A percentile compares a stretch with the other conserved stretches of the same genome.
Evolutionary conservation across 2,888 invertebrate species (phyloP).

Genomic region (Eupithecia inturbata): DNA sequence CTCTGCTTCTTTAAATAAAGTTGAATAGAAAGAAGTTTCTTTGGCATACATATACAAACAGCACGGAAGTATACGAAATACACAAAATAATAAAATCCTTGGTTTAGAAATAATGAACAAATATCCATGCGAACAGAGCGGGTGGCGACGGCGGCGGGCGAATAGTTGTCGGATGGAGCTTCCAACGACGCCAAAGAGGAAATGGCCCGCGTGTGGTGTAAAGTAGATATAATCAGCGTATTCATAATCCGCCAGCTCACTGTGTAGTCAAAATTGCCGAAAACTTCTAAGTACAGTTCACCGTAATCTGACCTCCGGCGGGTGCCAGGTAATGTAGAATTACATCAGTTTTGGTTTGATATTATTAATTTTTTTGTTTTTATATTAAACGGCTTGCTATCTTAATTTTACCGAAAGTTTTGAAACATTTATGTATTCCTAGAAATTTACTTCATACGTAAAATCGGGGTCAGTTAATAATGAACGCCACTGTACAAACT

Average conservation of each 20-base stretch:
- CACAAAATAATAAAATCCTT: neutral
- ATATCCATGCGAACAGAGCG: constrained; percentile 11
- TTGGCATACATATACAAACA: neutral
- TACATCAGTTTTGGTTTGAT: too few relatives aligned
- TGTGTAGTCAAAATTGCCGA: neutral
- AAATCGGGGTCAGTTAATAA: too few relatives aligned
- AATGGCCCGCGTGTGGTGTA: constrained; percentile 37
- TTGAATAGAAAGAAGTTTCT: neutral
- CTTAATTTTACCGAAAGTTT: too few relatives aligned
- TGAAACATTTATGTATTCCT: too few relatives aligned
- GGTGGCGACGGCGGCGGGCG: constrained; percentile 17
- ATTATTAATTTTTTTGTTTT: too few relatives aligned
- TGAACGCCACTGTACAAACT: too few relatives aligned
- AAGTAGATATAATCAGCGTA: neutral
- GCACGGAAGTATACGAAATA: neutral
- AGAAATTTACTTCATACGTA: too few relatives aligned
- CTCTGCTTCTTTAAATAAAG: neutral
- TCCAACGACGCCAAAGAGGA: constrained; percentile 37
- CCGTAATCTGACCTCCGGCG: too few relatives aligned
- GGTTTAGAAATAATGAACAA: constrained; percentile 6
- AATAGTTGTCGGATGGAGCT: constrained; percentile 37
- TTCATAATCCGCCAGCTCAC: neutral
- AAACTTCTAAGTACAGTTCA: too few relatives aligned
- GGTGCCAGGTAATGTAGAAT: too few relatives aligned
- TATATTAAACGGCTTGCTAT: too few relatives aligned